These are phyloP conservation scores for Sacculina carcini DNA, from an alignment of 2,888 invertebrate genomes.

Conservation along the genomic window DNA sequence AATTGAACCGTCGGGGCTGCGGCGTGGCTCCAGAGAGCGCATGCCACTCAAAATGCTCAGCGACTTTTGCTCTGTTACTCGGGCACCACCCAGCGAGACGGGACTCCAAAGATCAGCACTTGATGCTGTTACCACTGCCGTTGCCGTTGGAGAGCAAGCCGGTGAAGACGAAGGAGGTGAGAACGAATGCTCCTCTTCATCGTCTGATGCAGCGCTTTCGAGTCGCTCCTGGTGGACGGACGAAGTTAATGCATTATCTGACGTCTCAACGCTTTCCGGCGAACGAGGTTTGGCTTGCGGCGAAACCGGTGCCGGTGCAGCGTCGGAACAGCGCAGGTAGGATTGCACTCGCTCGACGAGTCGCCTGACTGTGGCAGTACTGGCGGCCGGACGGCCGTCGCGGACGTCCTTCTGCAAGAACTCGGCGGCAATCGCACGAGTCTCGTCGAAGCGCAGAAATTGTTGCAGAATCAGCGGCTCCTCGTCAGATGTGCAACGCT, in stretches of 20 bases:
- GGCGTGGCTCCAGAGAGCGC: constrained; percentile 77
- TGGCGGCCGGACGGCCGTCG: constrained; percentile 15
- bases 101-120: constrained; percentile 13
- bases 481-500: constrained; percentile 58
- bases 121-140: constrained; percentile 11
- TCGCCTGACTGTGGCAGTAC: constrained; percentile 28
- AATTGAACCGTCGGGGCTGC: constrained; percentile 1
- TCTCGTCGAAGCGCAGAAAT: constrained; percentile 69
- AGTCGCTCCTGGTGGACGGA: constrained; percentile 18
- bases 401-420: constrained; percentile 19
- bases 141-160: constrained; percentile 27
- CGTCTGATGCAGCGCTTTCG: constrained; percentile 25
- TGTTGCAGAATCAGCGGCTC: constrained; percentile 74
- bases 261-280: constrained; percentile 23
- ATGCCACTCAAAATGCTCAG: constrained; percentile 71
- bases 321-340: no score
- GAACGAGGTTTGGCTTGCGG: constrained; percentile 17
- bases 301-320: constrained; percentile 14
- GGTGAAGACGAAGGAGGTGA: constrained; percentile 26
- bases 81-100: constrained; percentile 23
- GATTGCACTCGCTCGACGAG: constrained; percentile 25
- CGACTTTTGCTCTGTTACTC: constrained; percentile 43
- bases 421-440: constrained; percentile 49
- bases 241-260: constrained; percentile 11
- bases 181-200: constrained; percentile 19